Evolutionary conservation across 1,140 invertebrate genomes (phyloP).

Genomic region (Papilio dardanus): DNA sequence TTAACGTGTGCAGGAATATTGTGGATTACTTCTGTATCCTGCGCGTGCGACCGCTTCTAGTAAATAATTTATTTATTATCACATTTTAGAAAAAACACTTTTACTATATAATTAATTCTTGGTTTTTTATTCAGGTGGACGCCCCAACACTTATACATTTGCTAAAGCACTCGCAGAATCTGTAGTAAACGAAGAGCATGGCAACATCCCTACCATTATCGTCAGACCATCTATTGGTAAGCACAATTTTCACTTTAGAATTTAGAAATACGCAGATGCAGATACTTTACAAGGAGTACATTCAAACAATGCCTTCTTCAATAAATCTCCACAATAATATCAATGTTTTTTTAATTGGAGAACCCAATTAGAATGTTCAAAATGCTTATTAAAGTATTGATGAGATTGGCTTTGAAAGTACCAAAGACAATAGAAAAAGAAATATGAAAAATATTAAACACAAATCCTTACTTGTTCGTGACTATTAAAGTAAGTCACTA

Average conservation of each 20-base stretch:
- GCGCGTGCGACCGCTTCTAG: no score
- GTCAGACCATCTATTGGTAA: conserved; percentile 95
- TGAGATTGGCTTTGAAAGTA: not conserved
- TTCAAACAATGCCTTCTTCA: not conserved
- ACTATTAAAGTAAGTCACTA: no score
- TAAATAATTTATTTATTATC: no score
- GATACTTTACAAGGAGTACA: not conserved
- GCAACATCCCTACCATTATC: conserved; percentile 90
- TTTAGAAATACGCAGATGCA: not conserved
- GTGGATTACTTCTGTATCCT: no score
- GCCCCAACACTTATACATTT: conserved; percentile 94
- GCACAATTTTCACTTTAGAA: conserved; percentile 29
- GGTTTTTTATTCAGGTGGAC: conserved; percentile 42
- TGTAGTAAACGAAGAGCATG: conserved; percentile 87
- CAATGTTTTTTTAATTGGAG: not conserved
- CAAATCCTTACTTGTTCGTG: not conserved
- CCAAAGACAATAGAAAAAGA: not conserved
- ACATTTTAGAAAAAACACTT: no score
- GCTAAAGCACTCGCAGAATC: conserved; percentile 92
- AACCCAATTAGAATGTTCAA: not conserved
- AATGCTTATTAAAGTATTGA: no score
- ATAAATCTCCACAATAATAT: not conserved
- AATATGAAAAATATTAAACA: not conserved
- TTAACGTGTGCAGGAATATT: no score
- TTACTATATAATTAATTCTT: no score